Evolutionary conservation across 2,888 invertebrate genomes (phyloP).

Genomic region (Candidula unifasciata): DNA sequence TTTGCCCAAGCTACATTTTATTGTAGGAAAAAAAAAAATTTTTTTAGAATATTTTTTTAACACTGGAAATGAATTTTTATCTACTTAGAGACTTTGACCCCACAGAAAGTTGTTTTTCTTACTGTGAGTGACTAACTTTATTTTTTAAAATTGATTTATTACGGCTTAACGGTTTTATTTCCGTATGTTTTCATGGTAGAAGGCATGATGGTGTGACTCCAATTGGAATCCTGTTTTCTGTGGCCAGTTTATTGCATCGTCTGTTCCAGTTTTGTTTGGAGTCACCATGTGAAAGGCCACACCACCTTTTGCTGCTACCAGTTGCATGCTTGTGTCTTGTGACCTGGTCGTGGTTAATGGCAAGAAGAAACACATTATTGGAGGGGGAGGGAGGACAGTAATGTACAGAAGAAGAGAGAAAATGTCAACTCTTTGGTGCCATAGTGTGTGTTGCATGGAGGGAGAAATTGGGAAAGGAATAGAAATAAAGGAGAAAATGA

Average conservation of each 20-base stretch:
- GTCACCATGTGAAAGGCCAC: background rate
- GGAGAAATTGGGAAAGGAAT: too few relatives aligned
- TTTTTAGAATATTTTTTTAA: background rate
- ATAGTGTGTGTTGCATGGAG: too few relatives aligned
- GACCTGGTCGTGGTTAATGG: background rate
- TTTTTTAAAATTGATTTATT: constrained; percentile 2
- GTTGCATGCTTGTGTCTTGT: background rate
- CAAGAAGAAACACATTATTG: too few relatives aligned
- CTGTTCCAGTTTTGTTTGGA: constrained; percentile 23
- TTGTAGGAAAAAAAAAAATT: too few relatives aligned
- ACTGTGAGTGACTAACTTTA: background rate
- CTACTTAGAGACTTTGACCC: constrained; percentile 54
- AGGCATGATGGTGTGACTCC: constrained; percentile 53
- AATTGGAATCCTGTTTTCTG: constrained; percentile 57
- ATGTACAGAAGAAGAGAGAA: too few relatives aligned
- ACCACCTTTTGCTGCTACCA: background rate
- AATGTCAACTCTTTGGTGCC: too few relatives aligned
- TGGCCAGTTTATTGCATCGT: constrained; percentile 20
- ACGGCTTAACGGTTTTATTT: background rate
- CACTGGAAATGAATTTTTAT: background rate
- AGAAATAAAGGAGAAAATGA: too few relatives aligned
- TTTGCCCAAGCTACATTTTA: too few relatives aligned
- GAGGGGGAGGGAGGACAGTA: too few relatives aligned
- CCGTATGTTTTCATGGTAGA: constrained; percentile 1
- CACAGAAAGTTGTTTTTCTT: constrained; percentile 42